Evolutionary conservation across 23 tunicate genomes (phyloP), one percentile per base, ranked within the genome.

Genomic region (Halocynthia roretzi): DNA sequence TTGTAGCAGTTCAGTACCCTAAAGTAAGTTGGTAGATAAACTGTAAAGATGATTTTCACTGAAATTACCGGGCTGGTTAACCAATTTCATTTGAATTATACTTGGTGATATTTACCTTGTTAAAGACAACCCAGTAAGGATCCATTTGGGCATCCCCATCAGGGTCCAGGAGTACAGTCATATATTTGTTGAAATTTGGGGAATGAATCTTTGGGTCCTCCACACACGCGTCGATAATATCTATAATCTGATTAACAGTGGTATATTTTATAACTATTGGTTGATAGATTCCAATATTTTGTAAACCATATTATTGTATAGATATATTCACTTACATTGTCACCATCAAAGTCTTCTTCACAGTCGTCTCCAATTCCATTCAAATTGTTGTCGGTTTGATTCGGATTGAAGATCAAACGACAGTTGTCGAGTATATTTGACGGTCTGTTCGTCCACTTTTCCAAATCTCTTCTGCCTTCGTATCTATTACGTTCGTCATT

Each of bases 301-400:
- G 44, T 31, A 31, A 31, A 31, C 44, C 44, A 31, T 31, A 31
- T 4, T 31, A 31, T 31, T 31, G 44, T 31, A 31, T 31, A 31
- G 1, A 31, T 31, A 31, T 31, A 31, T 31, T 0, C 44, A 31
- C 44, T 31, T 6, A 86, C 92, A 21, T 44, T 44, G 51, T 86
- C 92, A 22, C 92, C 92, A 60, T 86, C 92, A 50, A 77, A 31
- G 72, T 86, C 92, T 53, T 70, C 56, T 53, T 86, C 85, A 60
- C 92, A 86, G 51, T 80, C 92, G 56, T 86, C 92, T 48, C 92
- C 92, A 17, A 86, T 50, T 12, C 92, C 85, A n/a, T 58, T 58
- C 17, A 14, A 15, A 52, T 86, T 74, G 53, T 48, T 54, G 66
- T 86, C 92, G 7, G 21, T 50, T 76, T 86, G 92, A 66, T 76